A percentile compares a stretch with the other conserved stretches of the same genome.
phyloP scores from a whole-genome alignment of 2,888 invertebrate genomes.

The Noctua comes region DNA sequence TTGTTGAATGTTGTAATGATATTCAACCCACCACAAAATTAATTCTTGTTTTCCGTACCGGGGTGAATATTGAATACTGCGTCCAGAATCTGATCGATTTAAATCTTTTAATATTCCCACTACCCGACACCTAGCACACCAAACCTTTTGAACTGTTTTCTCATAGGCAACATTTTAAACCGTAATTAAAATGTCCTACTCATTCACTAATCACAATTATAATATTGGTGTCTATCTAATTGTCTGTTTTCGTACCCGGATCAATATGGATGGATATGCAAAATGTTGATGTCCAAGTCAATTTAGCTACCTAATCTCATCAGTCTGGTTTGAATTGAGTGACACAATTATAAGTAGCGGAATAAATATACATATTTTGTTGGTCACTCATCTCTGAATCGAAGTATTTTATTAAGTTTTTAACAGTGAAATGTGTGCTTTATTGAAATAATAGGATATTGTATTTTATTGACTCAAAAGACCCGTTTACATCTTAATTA shows the following conservation, averaged over 20 bases:
- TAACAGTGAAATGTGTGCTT: constrained; percentile 28
- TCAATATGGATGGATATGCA: constrained; percentile 50
- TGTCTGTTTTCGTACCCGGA: constrained; percentile 20
- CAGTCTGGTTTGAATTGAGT: constrained; percentile 49
- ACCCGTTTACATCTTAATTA: constrained; percentile 7
- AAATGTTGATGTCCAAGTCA: constrained; percentile 39
- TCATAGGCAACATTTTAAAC: neutral
- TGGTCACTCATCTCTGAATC: constrained; percentile 51
- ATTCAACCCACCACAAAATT: neutral
- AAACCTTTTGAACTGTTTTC: too few relatives aligned
- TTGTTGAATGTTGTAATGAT: neutral
- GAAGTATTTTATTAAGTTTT: constrained; percentile 33
- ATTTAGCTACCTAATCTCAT: constrained; percentile 43
- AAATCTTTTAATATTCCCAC: neutral
- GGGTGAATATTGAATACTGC: neutral
- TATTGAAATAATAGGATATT: constrained; percentile 15
- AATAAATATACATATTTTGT: constrained; percentile 62
- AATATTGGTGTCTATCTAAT: constrained; percentile 12
- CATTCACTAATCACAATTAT: constrained; percentile 12
- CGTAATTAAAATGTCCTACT: constrained; percentile 1
- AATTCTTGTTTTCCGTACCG: neutral
- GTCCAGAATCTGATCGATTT: constrained; percentile 6
- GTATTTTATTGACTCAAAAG: constrained; percentile 15
- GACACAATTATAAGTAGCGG: constrained; percentile 61
- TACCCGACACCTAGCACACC: neutral